Conservation (phyloP, 1,140 invertebrate genomes). For the Bemisia tabaci region DNA sequence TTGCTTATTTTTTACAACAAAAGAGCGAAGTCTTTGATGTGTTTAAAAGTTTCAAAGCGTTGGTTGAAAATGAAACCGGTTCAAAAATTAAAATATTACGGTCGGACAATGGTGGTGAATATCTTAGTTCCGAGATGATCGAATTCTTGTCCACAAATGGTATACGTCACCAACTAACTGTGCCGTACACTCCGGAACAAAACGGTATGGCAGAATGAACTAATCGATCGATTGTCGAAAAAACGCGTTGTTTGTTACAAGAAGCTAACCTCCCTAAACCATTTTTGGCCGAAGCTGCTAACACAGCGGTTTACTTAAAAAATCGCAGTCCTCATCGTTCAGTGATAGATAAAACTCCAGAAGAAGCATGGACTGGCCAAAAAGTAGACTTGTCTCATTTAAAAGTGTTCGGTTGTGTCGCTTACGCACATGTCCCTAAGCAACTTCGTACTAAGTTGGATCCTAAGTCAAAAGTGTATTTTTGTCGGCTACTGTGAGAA, state of each 20-base stretch:
- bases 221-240: constrained; percentile 26
- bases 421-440: constrained; percentile 6
- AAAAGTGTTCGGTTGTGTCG: constrained; percentile 21
- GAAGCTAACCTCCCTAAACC: constrained; percentile 16
- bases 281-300: constrained; percentile 20
- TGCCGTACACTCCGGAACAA: constrained; percentile 28
- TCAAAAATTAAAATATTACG: constrained; percentile 8
- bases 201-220: constrained; percentile 30
- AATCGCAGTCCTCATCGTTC: constrained; percentile 25
- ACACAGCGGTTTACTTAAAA: constrained; percentile 31
- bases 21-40: constrained; percentile 6
- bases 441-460: no score
- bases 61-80: no score
- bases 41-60: no score
- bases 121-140: constrained; percentile 9
- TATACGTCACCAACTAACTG: constrained; percentile 13
- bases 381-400: constrained; percentile 27
- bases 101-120: constrained; percentile 28
- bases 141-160: constrained; percentile 5
- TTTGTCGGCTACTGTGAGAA: no score
- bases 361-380: constrained; percentile 26
- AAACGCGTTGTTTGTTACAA: constrained; percentile 23
- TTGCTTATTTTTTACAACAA: no score
- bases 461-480: no score
- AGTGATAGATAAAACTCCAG: constrained; percentile 25